Evolutionary conservation across 1,140 invertebrate genomes (phyloP).

Genomic region (Drosophila littoralis): DNA sequence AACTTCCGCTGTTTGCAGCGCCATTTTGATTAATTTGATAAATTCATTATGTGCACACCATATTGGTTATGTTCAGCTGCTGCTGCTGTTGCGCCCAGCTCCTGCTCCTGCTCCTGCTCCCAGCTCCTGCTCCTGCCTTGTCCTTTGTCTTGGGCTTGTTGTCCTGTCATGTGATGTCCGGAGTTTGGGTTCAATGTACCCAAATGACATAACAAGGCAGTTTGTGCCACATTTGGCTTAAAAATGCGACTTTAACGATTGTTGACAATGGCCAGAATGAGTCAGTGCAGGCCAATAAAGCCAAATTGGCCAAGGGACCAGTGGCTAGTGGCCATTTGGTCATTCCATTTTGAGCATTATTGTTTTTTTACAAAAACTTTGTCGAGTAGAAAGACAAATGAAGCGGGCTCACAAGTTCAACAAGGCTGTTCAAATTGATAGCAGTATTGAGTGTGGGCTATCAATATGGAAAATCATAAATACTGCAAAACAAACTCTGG

Average conservation of each 20-base stretch:
- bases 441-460: neutral
- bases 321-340: slow-evolving; percentile 55
- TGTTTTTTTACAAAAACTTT: slow-evolving; percentile 64
- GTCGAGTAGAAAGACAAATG: slow-evolving; percentile 69
- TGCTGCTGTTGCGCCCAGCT: neutral
- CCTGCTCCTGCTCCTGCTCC: neutral
- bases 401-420: slow-evolving; percentile 53
- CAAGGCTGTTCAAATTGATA: neutral
- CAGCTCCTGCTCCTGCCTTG: slow-evolving; percentile 21
- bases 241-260: slow-evolving; percentile 79
- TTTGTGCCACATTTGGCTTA: slow-evolving; percentile 75
- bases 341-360: slow-evolving; percentile 45
- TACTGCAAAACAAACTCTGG: slow-evolving; percentile 7
- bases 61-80: slow-evolving; percentile 60
- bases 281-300: slow-evolving; percentile 18
- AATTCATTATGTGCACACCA: slow-evolving; percentile 79
- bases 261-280: slow-evolving; percentile 38
- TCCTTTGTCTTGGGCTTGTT: slow-evolving; percentile 49
- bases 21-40: slow-evolving; percentile 82
- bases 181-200: slow-evolving; percentile 64
- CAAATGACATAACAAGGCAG: slow-evolving; percentile 72
- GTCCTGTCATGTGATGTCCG: slow-evolving; percentile 32
- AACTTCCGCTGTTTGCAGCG: slow-evolving; percentile 59
- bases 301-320: slow-evolving; percentile 42
- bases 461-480: slow-evolving; percentile 28